Conservation (phyloP, 1,140 invertebrate genomes). For the Anoplolepis gracilipes region DNA sequence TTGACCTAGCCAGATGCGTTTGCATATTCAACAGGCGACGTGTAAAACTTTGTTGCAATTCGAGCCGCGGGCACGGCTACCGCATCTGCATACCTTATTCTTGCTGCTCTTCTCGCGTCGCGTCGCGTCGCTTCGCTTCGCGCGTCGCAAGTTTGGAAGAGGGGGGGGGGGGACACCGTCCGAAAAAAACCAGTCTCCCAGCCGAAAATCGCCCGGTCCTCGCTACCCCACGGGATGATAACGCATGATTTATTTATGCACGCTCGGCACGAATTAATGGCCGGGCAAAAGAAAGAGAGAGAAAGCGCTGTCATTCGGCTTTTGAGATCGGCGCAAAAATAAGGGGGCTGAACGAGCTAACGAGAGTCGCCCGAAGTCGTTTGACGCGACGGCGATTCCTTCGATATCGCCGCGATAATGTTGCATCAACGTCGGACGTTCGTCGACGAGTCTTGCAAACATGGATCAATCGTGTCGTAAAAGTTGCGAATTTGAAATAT, state of each 20-base stretch:
- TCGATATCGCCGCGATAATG: constrained; percentile 32
- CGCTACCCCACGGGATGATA: constrained; percentile 35
- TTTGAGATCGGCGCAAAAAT: constrained; percentile 21
- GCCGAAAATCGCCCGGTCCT: constrained; percentile 53
- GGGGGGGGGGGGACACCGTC: background rate
- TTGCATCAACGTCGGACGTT: background rate
- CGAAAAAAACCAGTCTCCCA: constrained; percentile 54
- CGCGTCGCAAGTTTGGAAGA: background rate
- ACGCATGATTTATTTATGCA: constrained; percentile 58
- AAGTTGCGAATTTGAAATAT: background rate
- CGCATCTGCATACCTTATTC: constrained; percentile 11
- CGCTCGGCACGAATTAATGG: constrained; percentile 35
- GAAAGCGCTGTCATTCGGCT: constrained; percentile 35
- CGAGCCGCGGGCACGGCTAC: constrained; percentile 36
- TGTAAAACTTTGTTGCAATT: constrained; percentile 59
- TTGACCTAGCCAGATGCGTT: constrained; percentile 67
- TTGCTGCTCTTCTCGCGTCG: constrained; percentile 31
- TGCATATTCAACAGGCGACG: constrained; percentile 70
- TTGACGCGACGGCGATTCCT: constrained; percentile 14
- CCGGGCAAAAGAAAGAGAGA: background rate
- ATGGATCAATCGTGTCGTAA: background rate
- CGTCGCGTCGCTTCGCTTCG: background rate
- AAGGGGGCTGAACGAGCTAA: constrained; percentile 49
- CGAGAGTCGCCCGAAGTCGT: constrained; percentile 2
- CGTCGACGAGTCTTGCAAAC: background rate